Conservation (phyloP, 2,888 invertebrate species). For the Odontocerum albicorne region DNA sequence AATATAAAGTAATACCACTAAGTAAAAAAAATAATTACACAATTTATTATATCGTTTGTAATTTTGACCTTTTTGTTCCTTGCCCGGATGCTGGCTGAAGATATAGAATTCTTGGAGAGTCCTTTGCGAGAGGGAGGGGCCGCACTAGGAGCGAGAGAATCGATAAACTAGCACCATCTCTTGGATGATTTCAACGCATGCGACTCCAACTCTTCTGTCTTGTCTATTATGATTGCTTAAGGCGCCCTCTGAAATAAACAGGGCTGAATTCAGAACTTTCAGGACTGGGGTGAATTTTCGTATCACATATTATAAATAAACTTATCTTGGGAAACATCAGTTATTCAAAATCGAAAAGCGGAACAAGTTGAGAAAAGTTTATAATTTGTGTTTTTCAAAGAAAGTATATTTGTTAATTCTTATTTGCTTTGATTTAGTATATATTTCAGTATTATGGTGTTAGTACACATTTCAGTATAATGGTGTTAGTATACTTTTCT, state of each 20-base stretch:
- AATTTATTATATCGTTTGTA: neutral
- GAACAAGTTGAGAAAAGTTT: too few species aligned
- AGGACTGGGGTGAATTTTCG: too few species aligned
- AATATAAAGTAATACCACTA: neutral
- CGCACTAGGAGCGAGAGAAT: slow-evolving; percentile 20
- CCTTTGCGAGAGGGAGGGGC: slow-evolving; percentile 21
- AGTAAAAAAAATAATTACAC: neutral
- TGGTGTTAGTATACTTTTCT: too few species aligned
- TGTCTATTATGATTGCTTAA: slow-evolving; percentile 14
- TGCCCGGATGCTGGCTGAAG: slow-evolving; percentile 7
- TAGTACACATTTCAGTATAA: too few species aligned
- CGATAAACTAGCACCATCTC: slow-evolving; percentile 37
- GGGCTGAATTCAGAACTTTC: slow-evolving; percentile 1
- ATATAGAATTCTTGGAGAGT: too few species aligned
- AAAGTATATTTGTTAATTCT: too few species aligned
- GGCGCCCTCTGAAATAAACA: neutral
- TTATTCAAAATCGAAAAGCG: too few species aligned
- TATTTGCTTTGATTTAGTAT: too few species aligned
- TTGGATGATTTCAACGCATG: slow-evolving; percentile 35
- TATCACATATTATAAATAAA: too few species aligned
- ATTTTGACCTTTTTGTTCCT: neutral
- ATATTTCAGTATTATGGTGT: too few species aligned
- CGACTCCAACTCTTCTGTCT: slow-evolving; percentile 26
- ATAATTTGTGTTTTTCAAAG: too few species aligned
- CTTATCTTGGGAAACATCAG: too few species aligned